phyloP scores from a whole-genome alignment of 1,140 invertebrate species.

The Drosophila pachea region DNA sequence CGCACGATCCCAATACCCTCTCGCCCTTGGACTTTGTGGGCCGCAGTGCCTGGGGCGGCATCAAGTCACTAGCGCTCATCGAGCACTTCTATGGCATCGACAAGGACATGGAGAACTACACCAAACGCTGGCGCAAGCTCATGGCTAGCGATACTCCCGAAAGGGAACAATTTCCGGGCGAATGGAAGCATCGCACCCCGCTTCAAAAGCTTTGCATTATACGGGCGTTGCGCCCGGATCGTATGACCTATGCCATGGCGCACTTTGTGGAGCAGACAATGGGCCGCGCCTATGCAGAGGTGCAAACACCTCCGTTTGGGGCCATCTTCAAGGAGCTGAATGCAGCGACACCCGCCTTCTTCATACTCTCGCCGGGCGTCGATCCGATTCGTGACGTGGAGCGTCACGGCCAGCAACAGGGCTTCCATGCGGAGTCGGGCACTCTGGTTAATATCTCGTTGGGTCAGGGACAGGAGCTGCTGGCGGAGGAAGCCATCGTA shows the following conservation, averaged over 20 bases:
- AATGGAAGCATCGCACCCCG: conserved; percentile 96
- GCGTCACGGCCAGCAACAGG: conserved; percentile 86
- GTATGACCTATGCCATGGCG: conserved; percentile 74
- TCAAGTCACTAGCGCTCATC: conserved; percentile 88
- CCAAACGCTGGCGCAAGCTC: conserved; percentile 95
- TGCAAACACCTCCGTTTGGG: conserved; percentile 87
- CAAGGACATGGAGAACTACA: conserved; percentile 95
- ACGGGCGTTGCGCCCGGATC: conserved; percentile 91
- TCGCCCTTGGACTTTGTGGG: conserved; percentile 93
- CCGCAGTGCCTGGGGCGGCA: conserved; percentile 91
- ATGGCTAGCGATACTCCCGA: conserved; percentile 95
- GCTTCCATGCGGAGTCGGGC: conserved; percentile 87
- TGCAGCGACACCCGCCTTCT: conserved; percentile 92
- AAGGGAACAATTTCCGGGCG: conserved; percentile 95
- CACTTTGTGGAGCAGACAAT: conserved; percentile 92
- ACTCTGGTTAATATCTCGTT: conserved; percentile 96
- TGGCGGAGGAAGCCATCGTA: conserved; percentile 92
- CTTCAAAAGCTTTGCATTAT: conserved; percentile 95
- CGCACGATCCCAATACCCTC: conserved; percentile 82
- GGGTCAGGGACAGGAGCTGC: conserved; percentile 95
- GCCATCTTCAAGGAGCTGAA: conserved; percentile 93
- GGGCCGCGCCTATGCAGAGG: conserved; percentile 89
- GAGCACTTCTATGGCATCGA: conserved; percentile 94
- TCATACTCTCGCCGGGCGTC: conserved; percentile 96
- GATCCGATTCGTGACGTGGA: conserved; percentile 96